A percentile compares a stretch with the other conserved stretches of the same genome.
Evolutionary conservation across 2,113 vertebrate species (phyloP).

Genomic region (Corythoichthys haematopterus): DNA sequence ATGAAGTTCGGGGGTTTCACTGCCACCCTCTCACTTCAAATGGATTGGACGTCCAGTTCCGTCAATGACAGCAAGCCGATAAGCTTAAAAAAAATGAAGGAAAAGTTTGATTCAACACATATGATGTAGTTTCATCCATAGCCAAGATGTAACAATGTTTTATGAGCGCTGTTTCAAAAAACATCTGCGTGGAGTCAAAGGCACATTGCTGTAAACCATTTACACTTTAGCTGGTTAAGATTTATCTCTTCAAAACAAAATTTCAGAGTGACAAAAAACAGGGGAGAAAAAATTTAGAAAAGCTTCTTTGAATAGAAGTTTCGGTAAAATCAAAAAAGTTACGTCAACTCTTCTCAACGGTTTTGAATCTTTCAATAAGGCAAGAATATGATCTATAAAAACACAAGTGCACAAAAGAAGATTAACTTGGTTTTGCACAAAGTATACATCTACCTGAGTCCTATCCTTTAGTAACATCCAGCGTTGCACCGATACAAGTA

Average conservation of each 20-base stretch:
- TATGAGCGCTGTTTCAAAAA: not conserved
- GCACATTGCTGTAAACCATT: slow-evolving; percentile 3
- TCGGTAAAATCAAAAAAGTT: not conserved
- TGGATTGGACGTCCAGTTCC: no score
- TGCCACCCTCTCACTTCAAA: no score
- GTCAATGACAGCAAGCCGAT: no score
- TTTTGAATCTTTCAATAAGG: not conserved
- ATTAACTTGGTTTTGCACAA: not conserved
- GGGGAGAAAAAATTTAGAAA: not conserved
- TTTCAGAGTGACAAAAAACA: not conserved
- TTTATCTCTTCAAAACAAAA: not conserved
- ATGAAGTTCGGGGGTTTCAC: no score
- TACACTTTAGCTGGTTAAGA: not conserved
- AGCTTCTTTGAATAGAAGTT: not conserved
- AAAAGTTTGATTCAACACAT: not conserved
- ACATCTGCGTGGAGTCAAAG: not conserved
- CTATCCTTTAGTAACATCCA: not conserved
- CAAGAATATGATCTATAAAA: not conserved
- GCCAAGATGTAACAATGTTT: not conserved
- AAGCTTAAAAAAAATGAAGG: not conserved
- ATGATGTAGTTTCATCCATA: not conserved
- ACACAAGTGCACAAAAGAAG: not conserved
- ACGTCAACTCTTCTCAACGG: not conserved
- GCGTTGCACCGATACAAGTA: no score
- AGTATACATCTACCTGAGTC: not conserved